Evolutionary conservation across 2,113 vertebrate species (phyloP).

Genomic region (Ciconia maguari): DNA sequence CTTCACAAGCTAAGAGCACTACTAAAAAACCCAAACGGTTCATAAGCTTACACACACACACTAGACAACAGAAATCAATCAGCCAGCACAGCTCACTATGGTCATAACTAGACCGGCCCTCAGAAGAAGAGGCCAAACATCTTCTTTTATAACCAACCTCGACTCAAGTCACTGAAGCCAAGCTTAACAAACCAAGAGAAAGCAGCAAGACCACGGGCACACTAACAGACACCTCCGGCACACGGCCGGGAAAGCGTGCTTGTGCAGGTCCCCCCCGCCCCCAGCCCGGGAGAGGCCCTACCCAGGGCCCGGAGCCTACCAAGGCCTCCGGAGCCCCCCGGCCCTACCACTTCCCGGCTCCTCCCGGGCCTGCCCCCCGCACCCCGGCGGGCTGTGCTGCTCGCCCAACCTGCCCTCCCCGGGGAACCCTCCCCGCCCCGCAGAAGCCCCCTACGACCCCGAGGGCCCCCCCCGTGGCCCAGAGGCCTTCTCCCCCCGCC

Average conservation of each 20-base stretch:
- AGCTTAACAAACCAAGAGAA: no score
- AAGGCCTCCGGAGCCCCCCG: not conserved
- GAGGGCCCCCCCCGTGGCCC: no score
- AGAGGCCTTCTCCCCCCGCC: not conserved
- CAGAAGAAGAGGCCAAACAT: not conserved
- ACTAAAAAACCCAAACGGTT: not conserved
- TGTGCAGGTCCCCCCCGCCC: not conserved
- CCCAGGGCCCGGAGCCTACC: not conserved
- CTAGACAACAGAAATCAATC: accelerated
- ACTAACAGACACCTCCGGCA: accelerated
- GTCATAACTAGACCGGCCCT: accelerated
- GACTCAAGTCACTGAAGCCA: not conserved
- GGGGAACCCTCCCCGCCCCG: accelerated
- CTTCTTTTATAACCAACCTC: accelerated
- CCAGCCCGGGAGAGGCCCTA: accelerated
- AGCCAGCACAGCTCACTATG: not conserved
- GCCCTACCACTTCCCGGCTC: no score
- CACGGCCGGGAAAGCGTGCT: accelerated
- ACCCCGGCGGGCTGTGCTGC: not conserved
- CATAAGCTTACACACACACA: accelerated
- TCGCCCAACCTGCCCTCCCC: accelerated
- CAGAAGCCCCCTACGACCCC: not conserved
- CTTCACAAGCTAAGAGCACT: not conserved
- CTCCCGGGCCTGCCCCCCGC: no score
- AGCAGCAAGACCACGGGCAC: accelerated